These are phyloP conservation scores for Diaperis boleti DNA, from an alignment of 2,888 invertebrate genomes.

Conservation along the genomic window DNA sequence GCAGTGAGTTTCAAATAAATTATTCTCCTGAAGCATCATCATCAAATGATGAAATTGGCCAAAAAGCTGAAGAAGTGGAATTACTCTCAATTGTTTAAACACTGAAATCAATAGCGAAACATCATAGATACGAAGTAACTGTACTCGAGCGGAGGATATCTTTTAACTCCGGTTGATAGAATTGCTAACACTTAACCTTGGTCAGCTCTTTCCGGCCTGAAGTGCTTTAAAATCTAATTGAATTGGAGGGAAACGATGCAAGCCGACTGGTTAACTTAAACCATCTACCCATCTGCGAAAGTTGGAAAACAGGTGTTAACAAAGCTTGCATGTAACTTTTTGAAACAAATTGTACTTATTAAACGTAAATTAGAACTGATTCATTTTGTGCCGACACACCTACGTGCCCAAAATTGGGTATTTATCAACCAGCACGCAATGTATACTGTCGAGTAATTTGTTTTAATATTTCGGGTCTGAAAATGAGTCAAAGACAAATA, in stretches of 20 bases:
- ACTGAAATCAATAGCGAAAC: too few relatives aligned
- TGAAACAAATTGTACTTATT: neutral
- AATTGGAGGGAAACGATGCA: constrained; percentile 46
- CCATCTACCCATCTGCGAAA: constrained; percentile 22
- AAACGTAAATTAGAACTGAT: neutral
- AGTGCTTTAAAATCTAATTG: constrained; percentile 47
- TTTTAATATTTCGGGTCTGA: constrained; percentile 7
- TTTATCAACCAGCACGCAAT: constrained; percentile 5
- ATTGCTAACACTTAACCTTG: constrained; percentile 24
- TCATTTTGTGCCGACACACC: constrained; percentile 6
- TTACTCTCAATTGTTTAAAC: too few relatives aligned
- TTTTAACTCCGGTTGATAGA: constrained; percentile 15
- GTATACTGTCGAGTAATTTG: constrained; percentile 2
- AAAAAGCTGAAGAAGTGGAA: too few relatives aligned
- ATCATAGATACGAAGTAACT: too few relatives aligned
- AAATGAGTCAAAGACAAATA: constrained; percentile 4
- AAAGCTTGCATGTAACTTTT: neutral
- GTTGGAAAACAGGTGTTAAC: neutral
- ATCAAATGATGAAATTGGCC: too few relatives aligned
- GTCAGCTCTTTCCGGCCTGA: constrained; percentile 40
- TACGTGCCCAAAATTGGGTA: constrained; percentile 6
- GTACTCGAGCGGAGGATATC: too few relatives aligned
- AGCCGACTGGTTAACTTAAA: constrained; percentile 41
- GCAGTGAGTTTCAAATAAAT: too few relatives aligned
- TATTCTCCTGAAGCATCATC: too few relatives aligned